A percentile compares a stretch with the other conserved stretches of the same genome.
Conservation (phyloP, 2,797 vertebrate genomes). For the Tadarida brasiliensis region DNA sequence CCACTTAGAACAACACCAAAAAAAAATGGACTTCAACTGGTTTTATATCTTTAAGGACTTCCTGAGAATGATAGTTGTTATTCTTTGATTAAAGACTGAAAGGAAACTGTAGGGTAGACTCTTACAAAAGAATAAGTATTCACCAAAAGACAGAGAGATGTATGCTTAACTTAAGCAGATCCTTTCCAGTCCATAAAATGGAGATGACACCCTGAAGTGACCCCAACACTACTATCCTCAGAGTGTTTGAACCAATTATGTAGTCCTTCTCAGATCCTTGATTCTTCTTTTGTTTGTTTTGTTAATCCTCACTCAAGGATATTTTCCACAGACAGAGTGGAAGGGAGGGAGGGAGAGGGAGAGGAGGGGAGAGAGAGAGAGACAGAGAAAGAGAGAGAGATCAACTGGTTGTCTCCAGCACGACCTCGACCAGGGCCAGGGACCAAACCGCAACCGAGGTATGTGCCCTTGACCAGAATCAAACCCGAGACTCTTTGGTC, state of each 20-base stretch:
- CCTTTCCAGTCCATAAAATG: background rate
- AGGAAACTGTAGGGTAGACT: background rate
- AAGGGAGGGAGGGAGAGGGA: no score
- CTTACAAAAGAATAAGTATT: slow-evolving; percentile 28
- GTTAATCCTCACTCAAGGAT: no score
- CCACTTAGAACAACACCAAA: slow-evolving; percentile 30
- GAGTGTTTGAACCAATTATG: background rate
- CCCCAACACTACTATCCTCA: background rate
- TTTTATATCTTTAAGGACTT: background rate
- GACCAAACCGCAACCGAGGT: no score
- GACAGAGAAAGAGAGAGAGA: no score
- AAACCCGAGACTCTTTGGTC: no score
- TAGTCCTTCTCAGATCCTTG: background rate
- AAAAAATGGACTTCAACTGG: slow-evolving; percentile 19
- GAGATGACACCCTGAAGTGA: background rate
- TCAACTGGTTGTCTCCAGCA: no score
- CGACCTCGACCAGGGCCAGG: no score
- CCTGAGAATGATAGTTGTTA: background rate
- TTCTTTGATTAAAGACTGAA: slow-evolving; percentile 36
- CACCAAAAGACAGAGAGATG: background rate
- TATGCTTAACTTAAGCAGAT: background rate
- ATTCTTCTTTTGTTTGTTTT: background rate
- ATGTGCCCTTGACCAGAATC: no score
- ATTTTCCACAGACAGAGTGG: no score
- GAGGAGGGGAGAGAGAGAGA: no score